Percentiles rank a stretch among this genome's conserved stretches.
These are phyloP conservation scores for Leguminivora glycinivorella DNA, from an alignment of 1,140 invertebrate genomes.

Conservation along the genomic window DNA sequence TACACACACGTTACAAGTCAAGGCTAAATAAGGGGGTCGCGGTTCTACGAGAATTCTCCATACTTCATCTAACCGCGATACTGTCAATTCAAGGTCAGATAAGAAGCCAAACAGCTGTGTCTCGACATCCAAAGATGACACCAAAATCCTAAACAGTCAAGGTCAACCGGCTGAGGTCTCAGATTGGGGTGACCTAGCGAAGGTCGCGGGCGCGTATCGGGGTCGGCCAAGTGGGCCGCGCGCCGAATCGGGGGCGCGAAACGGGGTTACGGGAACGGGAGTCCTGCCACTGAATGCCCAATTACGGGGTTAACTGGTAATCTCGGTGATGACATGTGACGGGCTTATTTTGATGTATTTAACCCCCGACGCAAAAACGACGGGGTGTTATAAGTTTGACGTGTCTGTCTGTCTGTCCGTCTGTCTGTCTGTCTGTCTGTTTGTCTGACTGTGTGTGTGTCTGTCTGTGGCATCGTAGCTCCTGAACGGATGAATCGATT, in stretches of 20 bases:
- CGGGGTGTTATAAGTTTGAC: too few species aligned
- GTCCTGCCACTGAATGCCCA: background rate
- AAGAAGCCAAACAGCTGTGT: background rate
- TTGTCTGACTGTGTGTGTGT: too few species aligned
- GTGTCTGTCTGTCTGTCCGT: too few species aligned
- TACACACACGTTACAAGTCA: too few species aligned
- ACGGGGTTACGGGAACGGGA: slow-evolving; percentile 14
- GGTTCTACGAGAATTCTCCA: too few species aligned
- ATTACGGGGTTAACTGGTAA: background rate
- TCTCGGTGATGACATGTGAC: background rate
- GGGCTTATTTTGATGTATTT: background rate
- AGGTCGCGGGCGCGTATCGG: slow-evolving; percentile 17
- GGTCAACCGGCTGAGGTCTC: slow-evolving; percentile 7
- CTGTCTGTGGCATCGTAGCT: too few species aligned
- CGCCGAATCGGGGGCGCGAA: background rate
- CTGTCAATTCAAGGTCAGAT: background rate
- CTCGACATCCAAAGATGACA: background rate
- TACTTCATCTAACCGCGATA: background rate
- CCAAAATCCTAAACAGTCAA: background rate
- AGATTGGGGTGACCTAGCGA: slow-evolving; percentile 9
- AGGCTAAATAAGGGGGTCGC: too few species aligned
- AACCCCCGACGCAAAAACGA: too few species aligned
- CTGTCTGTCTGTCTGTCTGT: too few species aligned
- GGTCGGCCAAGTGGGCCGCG: slow-evolving; percentile 5
- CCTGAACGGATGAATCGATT: too few species aligned